Evolutionary conservation across 2,797 vertebrate species (phyloP), one percentile per base, ranked within the genome.

Genomic region (Gallinago stenura): DNA sequence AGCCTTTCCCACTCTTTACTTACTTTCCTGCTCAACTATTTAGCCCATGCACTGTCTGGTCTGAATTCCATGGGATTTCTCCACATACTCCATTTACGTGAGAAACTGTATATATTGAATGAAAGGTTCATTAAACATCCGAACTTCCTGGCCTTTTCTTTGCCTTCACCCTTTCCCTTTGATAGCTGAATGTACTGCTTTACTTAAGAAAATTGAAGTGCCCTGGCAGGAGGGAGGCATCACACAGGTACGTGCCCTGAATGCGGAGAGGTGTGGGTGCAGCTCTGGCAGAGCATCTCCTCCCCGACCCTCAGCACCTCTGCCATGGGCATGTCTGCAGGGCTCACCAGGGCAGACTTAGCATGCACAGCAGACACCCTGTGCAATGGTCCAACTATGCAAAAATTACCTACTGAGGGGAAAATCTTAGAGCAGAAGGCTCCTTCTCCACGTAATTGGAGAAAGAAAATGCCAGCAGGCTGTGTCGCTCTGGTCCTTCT

Each of bases 91-190:
- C 14, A 46, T 83, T 94, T 86, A 92, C 25, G 0, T 79, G 72
- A 94, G 79, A 91, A 93, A 48, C 79, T 75, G 65, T 66, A 91
- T 31, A 64, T 51, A 43, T 70, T 65, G 79, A 87, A 91, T 90
- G 39, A 91, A 93, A 75, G 82, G 58, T 81, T 93, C 91, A 88
- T 96, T 95, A 96, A 94, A 91, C 62, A 87, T 86, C 5, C 17
- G 72, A 93, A 93, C 88, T 95, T 93, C 93, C 86, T 82, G 87
- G 89, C 80, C 66, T 96, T 97, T 94, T 86, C 88, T 95, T 89
- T 83, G 72, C 89, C 91, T 96, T 92, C 91, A 68, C 87, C 79
- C 89, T 83, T 37, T 73, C 72, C 68, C 84, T 89, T 88, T 93
- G 94, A 90, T 78, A 95, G 91, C 87, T 88, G 89, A 95, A 93